A percentile compares a stretch with the other conserved stretches of the same genome.
Evolutionary conservation across 2,113 vertebrate genomes (phyloP).

Genomic region (Chionis minor): DNA sequence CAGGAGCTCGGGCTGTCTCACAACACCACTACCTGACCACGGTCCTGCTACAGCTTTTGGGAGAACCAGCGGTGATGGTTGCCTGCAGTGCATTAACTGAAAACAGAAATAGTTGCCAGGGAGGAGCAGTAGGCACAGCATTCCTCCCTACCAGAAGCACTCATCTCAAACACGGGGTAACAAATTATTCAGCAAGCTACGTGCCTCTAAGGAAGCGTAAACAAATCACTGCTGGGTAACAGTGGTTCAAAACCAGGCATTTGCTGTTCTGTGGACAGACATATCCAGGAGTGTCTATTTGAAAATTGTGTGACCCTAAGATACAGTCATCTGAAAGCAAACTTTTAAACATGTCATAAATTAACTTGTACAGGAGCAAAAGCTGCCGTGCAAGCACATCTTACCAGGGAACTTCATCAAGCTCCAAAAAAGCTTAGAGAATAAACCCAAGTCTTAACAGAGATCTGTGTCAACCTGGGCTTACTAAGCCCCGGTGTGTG

Average conservation of each 20-base stretch:
- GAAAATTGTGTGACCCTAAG: neutral
- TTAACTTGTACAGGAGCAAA: neutral
- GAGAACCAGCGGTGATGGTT: neutral
- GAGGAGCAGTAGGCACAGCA: neutral
- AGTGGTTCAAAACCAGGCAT: neutral
- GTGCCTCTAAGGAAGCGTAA: neutral
- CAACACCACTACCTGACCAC: neutral
- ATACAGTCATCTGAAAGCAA: constrained; percentile 8
- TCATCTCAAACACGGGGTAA: neutral
- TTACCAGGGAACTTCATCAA: constrained; percentile 36
- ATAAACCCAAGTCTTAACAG: constrained; percentile 39
- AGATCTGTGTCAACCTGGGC: neutral
- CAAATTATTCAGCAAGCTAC: neutral
- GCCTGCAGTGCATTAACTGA: neutral
- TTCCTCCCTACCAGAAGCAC: neutral
- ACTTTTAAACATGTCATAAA: constrained; percentile 14
- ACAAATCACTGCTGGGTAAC: neutral
- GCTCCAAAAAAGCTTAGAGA: constrained; percentile 20
- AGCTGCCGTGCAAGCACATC: constrained; percentile 11
- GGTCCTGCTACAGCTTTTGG: neutral
- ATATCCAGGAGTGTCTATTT: neutral
- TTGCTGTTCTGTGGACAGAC: constrained; percentile 20
- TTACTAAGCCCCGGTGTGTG: constrained; percentile 21
- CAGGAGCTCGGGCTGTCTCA: neutral
- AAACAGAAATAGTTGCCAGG: neutral